These are phyloP conservation scores for Archips xylosteana DNA, from an alignment of 2,888 invertebrate species.

Conservation along the genomic window DNA sequence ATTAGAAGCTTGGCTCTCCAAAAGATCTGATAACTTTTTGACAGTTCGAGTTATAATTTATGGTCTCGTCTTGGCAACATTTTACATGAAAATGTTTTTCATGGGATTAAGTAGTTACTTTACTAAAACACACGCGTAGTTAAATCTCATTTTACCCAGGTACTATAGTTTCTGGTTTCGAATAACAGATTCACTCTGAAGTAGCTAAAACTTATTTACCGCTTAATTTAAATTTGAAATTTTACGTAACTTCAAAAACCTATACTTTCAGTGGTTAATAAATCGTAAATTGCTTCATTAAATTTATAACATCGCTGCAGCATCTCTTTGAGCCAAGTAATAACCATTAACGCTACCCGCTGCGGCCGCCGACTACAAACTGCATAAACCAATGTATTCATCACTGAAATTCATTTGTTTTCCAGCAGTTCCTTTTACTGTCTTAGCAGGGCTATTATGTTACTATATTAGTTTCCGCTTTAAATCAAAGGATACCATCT, in stretches of 20 bases:
- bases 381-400: conserved; percentile 41
- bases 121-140: no score
- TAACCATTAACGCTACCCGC: conserved; percentile 39
- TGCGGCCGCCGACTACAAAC: conserved; percentile 34
- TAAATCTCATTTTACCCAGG: no score
- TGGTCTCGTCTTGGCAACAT: no score
- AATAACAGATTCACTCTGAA: background rate
- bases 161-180: no score
- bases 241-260: background rate
- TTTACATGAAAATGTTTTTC: no score
- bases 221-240: background rate
- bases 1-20: no score
- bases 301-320: conserved; percentile 37
- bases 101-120: no score
- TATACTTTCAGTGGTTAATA: conserved; percentile 30
- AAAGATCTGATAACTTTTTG: no score
- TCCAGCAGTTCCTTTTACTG: background rate
- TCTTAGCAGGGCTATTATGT: background rate
- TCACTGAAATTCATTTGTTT: conserved; percentile 35
- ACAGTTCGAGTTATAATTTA: no score
- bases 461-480: background rate
- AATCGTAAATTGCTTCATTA: conserved; percentile 39
- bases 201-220: background rate
- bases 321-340: conserved; percentile 40
- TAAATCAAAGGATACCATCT: no score